Base-by-base conservation (phyloP, 53 echinoderm and acorn worm species). In the Mesocentrotus franciscanus region DNA sequence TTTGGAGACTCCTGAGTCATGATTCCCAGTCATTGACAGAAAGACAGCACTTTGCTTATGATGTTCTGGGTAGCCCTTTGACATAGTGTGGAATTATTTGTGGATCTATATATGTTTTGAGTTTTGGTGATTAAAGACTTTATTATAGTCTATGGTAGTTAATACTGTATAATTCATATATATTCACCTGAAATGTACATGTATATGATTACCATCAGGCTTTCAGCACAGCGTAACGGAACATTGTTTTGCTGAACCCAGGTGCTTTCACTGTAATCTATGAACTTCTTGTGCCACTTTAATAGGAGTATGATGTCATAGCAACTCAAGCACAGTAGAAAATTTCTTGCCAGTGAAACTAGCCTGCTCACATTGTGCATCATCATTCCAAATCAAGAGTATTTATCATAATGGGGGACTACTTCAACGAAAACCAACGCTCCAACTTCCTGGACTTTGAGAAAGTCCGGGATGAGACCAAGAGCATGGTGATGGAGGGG, bases 1-100 rank as follows among this genome's bases (percentile, higher is more conserved):
- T 99, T 90, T 99, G 99, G 99, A 96, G 98, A 95, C 89, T 95
- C 18, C 89, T 98, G 90, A 99, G 96, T 66, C 96, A 95, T 22
- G 97, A 97, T 36, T 96, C 96, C 1, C 94, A 96, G 70, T 92
- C 95, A 0, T 85, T 97, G 33, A 90, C 96, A 7, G 96, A 96
- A 33, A 66, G 71, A 12, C 61, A 72, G 58, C 39, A 74, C 16
- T 64, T 68, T 17, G 85, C 68, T 59, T 55, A 78, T 26, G 60
- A 32, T n/a, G 59, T 35, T 36, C 49, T 71, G 24, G 39, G 71
- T 49, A 92, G 71, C 57, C 71, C 49, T 13, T 76, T 76, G 76
- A 76, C 76, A 76, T 76, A 76, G 76, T 76, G 30, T 33, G 5
- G 11, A 29, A 58, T 29, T 14, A 29, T 0, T 90, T 34, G 13